Evolutionary conservation across 2,113 vertebrate genomes (phyloP).

Genomic region (Thoracochromis brauschi): DNA sequence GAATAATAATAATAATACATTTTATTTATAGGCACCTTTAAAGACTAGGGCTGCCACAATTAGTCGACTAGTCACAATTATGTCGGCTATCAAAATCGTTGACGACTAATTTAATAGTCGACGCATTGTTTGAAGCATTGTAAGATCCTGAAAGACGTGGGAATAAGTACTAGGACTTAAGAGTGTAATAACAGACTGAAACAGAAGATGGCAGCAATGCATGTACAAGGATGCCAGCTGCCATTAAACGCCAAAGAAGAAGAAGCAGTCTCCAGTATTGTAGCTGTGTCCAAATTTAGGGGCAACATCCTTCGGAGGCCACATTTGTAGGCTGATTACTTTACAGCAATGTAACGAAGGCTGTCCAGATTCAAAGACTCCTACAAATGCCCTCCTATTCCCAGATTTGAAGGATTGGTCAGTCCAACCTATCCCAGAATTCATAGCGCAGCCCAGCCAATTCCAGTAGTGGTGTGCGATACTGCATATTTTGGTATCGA

Average conservation of each 20-base stretch:
- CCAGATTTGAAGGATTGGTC: too few relatives aligned
- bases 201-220: too few relatives aligned
- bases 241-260: too few relatives aligned
- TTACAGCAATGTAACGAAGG: too few relatives aligned
- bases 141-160: neutral
- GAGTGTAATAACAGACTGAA: neutral
- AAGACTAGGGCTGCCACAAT: neutral
- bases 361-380: too few relatives aligned
- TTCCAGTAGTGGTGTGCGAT: neutral
- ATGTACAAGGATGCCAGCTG: too few relatives aligned
- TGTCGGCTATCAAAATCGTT: neutral
- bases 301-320: too few relatives aligned
- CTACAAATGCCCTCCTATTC: too few relatives aligned
- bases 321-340: too few relatives aligned
- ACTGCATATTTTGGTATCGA: neutral
- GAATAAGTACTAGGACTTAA: neutral
- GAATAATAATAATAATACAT: neutral
- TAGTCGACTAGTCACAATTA: neutral
- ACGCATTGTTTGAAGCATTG: neutral
- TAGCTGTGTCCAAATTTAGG: too few relatives aligned
- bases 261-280: too few relatives aligned
- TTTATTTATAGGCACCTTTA: neutral
- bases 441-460: neutral
- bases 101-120: neutral
- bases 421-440: neutral